These are phyloP conservation scores for Forbesichthys papilliferus DNA, from an alignment of 2,113 vertebrate species.

Conservation along the genomic window DNA sequence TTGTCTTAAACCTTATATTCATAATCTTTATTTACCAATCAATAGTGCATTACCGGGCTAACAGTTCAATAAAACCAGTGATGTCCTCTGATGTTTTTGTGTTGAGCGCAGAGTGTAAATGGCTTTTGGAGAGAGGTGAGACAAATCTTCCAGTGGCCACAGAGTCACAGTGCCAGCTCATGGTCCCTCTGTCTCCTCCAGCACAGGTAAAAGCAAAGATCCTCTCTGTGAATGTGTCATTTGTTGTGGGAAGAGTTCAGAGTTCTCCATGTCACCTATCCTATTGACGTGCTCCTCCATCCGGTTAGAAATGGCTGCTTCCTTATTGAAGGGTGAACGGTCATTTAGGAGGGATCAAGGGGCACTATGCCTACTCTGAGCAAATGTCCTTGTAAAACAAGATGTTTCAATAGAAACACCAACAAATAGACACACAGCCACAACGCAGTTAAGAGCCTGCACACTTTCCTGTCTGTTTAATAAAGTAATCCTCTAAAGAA, in stretches of 20 bases:
- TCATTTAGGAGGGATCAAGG: slow-evolving; percentile 18
- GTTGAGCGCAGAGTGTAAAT: slow-evolving; percentile 36
- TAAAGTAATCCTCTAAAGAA: slow-evolving; percentile 72
- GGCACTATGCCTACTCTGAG: slow-evolving; percentile 35
- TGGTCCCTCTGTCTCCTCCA: slow-evolving; percentile 32
- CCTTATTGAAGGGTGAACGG: not conserved
- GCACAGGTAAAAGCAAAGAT: slow-evolving; percentile 22
- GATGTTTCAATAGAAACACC: slow-evolving; percentile 52
- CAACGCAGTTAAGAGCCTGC: slow-evolving; percentile 56
- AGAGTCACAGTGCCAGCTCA: slow-evolving; percentile 35
- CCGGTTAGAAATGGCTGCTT: slow-evolving; percentile 34
- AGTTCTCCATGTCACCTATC: slow-evolving; percentile 31
- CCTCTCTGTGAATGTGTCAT: not conserved
- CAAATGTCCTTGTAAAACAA: slow-evolving; percentile 31
- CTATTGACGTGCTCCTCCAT: slow-evolving; percentile 14
- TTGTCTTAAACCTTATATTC: slow-evolving; percentile 79
- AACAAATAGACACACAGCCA: slow-evolving; percentile 64
- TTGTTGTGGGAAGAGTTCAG: not conserved
- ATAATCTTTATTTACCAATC: slow-evolving; percentile 73
- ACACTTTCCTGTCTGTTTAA: slow-evolving; percentile 53
- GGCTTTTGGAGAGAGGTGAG: slow-evolving; percentile 43
- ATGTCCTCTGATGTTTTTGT: slow-evolving; percentile 57
- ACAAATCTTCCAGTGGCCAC: slow-evolving; percentile 38
- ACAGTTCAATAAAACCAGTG: slow-evolving; percentile 70
- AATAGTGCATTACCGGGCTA: slow-evolving; percentile 77